Conservation (phyloP, 2,797 vertebrate genomes). For the Poeciliopsis paucimaculata region DNA sequence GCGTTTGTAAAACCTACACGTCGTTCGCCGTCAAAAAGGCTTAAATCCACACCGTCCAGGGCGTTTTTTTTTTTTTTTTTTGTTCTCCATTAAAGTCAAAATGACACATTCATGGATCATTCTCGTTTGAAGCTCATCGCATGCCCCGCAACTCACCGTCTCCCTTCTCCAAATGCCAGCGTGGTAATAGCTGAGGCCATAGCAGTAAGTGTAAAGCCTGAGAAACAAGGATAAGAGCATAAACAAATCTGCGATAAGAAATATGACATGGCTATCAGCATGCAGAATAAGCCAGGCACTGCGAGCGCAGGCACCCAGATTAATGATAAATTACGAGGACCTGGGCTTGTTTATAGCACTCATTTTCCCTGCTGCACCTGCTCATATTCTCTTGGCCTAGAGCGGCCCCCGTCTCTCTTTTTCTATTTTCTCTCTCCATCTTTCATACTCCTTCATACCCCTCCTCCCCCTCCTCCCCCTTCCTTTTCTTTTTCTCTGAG, state of each 20-base stretch:
- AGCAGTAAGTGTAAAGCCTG: conserved; percentile 75
- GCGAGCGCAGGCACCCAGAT: conserved; percentile 80
- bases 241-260: conserved; percentile 86
- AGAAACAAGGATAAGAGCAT: conserved; percentile 84
- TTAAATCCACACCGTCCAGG: conserved; percentile 12
- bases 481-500: conserved; percentile 60
- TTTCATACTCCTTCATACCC: conserved; percentile 63
- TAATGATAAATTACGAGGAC: conserved; percentile 87
- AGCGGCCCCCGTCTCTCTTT: conserved; percentile 73
- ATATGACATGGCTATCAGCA: conserved; percentile 86
- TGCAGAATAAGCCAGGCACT: conserved; percentile 82
- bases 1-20: conserved; percentile 9
- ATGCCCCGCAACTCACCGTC: conserved; percentile 35
- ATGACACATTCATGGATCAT: conserved; percentile 60
- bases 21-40: conserved; percentile 4
- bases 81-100: conserved; percentile 52
- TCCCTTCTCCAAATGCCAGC: conserved; percentile 52
- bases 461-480: conserved; percentile 1
- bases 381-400: conserved; percentile 83
- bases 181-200: conserved; percentile 72
- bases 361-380: conserved; percentile 84
- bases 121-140: conserved; percentile 49
- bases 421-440: conserved; percentile 72
- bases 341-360: conserved; percentile 83
- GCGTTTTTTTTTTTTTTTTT: conserved; percentile 9